A percentile compares a stretch with the other conserved stretches of the same genome.
Conservation (phyloP, 2,797 vertebrate genomes). For the Serranus cabrilla region DNA sequence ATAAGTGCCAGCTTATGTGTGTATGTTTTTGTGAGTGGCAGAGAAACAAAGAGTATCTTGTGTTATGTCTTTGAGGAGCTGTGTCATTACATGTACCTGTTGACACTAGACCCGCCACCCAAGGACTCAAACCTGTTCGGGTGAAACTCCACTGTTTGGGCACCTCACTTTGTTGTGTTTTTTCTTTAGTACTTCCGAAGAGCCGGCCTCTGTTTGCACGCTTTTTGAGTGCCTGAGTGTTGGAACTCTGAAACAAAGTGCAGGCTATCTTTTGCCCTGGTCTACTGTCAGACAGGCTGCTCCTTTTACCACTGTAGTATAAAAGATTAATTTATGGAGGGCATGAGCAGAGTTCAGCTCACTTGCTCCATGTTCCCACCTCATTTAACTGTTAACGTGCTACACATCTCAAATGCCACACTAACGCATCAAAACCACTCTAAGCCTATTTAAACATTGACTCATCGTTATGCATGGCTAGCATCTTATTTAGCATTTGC, state of each 20-base stretch:
- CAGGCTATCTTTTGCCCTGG: constrained; percentile 36
- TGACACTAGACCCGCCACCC: constrained; percentile 65
- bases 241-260: constrained; percentile 38
- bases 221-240: constrained; percentile 14
- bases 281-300: constrained; percentile 37
- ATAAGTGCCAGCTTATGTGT: constrained; percentile 4
- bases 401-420: constrained; percentile 50
- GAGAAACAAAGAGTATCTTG: constrained; percentile 20
- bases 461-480: constrained; percentile 62
- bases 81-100: constrained; percentile 74
- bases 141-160: constrained; percentile 56
- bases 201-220: neutral
- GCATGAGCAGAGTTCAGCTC: constrained; percentile 66
- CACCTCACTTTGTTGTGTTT: neutral
- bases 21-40: constrained; percentile 18
- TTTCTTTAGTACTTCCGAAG: neutral
- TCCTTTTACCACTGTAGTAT: constrained; percentile 62
- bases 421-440: constrained; percentile 41
- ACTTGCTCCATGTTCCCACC: constrained; percentile 18
- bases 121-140: constrained; percentile 70
- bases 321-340: constrained; percentile 75
- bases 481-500: constrained; percentile 63
- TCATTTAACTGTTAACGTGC: constrained; percentile 52
- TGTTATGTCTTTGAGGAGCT: constrained; percentile 31
- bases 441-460: constrained; percentile 59